These are phyloP conservation scores for Wasmannia auropunctata DNA, from an alignment of 1,140 invertebrate genomes.

Conservation along the genomic window DNA sequence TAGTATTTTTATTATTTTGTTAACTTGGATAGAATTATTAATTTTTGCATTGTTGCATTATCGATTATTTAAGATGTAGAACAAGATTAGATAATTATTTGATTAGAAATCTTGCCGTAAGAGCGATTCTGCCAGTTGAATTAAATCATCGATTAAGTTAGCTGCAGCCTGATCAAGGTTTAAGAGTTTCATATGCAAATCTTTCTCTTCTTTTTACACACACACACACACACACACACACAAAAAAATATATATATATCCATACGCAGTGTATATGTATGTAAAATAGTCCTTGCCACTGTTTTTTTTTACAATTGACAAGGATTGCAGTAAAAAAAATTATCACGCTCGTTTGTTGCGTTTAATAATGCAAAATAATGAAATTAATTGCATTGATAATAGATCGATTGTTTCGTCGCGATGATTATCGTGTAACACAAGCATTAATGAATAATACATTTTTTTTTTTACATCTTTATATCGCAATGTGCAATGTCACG, in stretches of 20 bases:
- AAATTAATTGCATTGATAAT: not conserved
- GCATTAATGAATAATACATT: not conserved
- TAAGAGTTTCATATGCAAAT: not conserved
- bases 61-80: not conserved
- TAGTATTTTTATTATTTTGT: not conserved
- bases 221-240: too few species aligned
- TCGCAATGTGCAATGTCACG: not conserved
- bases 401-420: not conserved
- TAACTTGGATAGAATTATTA: not conserved
- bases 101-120: not conserved
- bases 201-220: not conserved
- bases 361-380: not conserved
- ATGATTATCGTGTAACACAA: not conserved
- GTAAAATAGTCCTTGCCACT: not conserved
- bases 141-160: not conserved
- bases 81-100: constrained; percentile 7
- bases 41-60: too few species aligned
- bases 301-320: not conserved
- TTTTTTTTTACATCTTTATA: not conserved
- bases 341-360: not conserved
- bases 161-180: not conserved
- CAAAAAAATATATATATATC: too few species aligned
- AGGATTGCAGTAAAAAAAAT: not conserved
- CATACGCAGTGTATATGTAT: too few species aligned
- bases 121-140: not conserved